phyloP scores from a whole-genome alignment of 2,888 invertebrate species.

The Rhingia campestris region DNA sequence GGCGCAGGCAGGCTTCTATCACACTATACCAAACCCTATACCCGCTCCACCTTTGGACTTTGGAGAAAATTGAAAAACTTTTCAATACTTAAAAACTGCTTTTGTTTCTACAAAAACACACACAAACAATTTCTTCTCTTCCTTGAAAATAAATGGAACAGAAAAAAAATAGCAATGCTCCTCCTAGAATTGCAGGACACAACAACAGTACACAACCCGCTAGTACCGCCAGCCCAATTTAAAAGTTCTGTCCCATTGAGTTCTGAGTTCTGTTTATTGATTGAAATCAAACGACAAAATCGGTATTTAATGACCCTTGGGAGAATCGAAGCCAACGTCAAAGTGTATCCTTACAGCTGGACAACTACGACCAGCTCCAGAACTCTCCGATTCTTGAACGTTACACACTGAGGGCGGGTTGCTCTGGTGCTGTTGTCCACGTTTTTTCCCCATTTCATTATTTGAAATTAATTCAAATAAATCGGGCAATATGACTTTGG shows the following conservation, averaged over 20 bases:
- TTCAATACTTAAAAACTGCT: constrained; percentile 70
- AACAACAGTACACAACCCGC: neutral
- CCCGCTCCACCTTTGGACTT: constrained; percentile 42
- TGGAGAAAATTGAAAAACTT: constrained; percentile 74
- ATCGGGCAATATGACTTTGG: constrained; percentile 67
- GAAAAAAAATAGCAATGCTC: constrained; percentile 10
- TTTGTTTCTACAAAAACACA: constrained; percentile 42
- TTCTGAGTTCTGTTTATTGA: constrained; percentile 73
- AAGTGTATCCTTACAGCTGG: constrained; percentile 8
- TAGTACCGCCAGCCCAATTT: constrained; percentile 57
- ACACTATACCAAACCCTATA: neutral
- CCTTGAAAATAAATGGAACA: constrained; percentile 21
- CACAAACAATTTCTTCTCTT: constrained; percentile 32
- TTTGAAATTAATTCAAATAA: constrained; percentile 74
- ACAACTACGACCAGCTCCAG: neutral
- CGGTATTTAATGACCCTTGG: constrained; percentile 73
- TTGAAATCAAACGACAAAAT: constrained; percentile 74
- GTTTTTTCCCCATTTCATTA: constrained; percentile 54
- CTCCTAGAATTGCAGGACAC: constrained; percentile 11
- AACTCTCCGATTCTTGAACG: constrained; percentile 6
- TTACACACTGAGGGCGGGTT: neutral
- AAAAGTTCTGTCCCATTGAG: constrained; percentile 73
- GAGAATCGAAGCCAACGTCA: constrained; percentile 6
- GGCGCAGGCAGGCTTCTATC: constrained; percentile 22
- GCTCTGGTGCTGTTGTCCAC: constrained; percentile 32